Evolutionary conservation across 1,140 invertebrate genomes (phyloP).

Genomic region (Zaprionus lachaisei): DNA sequence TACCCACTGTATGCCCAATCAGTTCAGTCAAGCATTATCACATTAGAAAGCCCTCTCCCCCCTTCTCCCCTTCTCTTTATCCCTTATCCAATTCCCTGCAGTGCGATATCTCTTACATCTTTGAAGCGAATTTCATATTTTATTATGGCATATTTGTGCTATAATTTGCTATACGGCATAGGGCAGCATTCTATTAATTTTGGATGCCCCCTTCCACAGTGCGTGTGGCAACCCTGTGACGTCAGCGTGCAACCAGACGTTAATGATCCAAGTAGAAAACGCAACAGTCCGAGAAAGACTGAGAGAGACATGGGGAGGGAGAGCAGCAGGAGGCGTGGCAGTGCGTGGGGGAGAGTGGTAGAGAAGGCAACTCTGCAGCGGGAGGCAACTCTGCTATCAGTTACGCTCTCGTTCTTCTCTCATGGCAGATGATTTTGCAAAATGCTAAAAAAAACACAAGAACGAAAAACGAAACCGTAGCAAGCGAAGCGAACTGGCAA

Average conservation of each 20-base stretch:
- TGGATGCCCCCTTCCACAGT: background rate
- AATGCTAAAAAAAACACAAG: slow-evolving; percentile 12
- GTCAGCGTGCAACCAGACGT: slow-evolving; percentile 10
- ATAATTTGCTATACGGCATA: background rate
- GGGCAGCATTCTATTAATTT: slow-evolving; percentile 6
- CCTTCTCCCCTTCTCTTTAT: background rate
- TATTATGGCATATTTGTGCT: slow-evolving; percentile 7
- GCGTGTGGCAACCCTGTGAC: background rate
- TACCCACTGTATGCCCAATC: background rate
- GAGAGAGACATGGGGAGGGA: background rate
- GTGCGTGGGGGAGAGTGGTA: background rate
- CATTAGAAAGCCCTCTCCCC: background rate
- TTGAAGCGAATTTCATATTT: slow-evolving; percentile 5
- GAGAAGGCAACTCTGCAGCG: too few relatives aligned
- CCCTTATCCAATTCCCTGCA: background rate
- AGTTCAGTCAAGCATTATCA: slow-evolving; percentile 7
- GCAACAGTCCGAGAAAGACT: slow-evolving; percentile 10
- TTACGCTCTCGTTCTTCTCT: slow-evolving; percentile 51
- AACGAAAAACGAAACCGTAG: slow-evolving; percentile 54
- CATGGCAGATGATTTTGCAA: slow-evolving; percentile 65
- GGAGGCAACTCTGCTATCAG: slow-evolving; percentile 54
- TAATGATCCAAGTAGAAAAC: slow-evolving; percentile 4
- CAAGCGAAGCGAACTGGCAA: slow-evolving; percentile 51
- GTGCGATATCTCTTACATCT: slow-evolving; percentile 5
- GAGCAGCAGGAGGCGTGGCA: background rate